phyloP scores from a whole-genome alignment of 2,113 vertebrate genomes.

The Aplodontia rufa region DNA sequence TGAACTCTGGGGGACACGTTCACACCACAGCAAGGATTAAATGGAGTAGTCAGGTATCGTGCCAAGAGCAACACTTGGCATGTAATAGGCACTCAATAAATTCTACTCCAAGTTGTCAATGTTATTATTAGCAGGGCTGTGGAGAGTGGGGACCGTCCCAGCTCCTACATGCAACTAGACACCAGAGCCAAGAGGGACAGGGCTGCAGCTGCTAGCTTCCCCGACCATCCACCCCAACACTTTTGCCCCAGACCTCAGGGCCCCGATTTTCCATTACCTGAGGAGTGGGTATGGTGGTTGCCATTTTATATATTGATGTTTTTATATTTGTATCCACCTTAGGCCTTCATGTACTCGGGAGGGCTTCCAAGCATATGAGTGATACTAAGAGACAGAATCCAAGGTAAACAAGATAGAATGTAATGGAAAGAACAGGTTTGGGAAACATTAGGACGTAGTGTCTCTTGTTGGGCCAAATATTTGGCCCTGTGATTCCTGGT shows the following conservation, averaged over 20 bases:
- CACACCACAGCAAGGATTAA: neutral
- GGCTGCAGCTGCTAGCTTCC: neutral
- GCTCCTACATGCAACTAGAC: neutral
- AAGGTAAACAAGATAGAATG: neutral
- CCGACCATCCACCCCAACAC: too few relatives aligned
- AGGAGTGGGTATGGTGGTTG: neutral
- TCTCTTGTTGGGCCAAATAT: neutral
- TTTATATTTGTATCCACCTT: neutral
- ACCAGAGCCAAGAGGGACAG: neutral
- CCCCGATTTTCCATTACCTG: too few relatives aligned
- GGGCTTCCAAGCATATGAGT: neutral
- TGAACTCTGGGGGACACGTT: neutral
- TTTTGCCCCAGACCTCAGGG: neutral
- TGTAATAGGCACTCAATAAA: neutral
- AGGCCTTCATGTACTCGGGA: neutral
- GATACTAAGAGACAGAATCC: neutral
- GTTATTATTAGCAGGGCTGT: neutral
- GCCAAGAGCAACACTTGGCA: neutral
- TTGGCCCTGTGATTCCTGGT: neutral
- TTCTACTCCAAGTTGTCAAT: neutral
- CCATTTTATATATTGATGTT: neutral
- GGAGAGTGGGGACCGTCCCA: neutral
- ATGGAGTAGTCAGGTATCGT: rapidly evolving
- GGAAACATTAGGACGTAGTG: neutral
- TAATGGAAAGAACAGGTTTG: neutral